phyloP scores from a whole-genome alignment of 1,140 invertebrate genomes.

The Geopemphigus sp. region DNA sequence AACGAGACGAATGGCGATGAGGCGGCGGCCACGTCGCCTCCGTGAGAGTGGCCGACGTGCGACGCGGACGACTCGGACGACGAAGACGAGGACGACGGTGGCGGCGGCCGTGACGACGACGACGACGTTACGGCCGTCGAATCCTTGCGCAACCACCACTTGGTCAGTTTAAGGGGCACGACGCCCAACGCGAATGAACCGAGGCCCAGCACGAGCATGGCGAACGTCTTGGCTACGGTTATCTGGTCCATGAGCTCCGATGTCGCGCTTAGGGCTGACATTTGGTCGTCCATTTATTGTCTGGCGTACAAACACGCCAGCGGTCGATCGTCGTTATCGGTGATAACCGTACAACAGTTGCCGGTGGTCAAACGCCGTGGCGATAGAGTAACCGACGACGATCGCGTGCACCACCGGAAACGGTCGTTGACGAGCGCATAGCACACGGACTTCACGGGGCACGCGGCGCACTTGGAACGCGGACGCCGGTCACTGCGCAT shows the following conservation, averaged over 20 bases:
- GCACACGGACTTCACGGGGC: neutral
- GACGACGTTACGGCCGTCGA: neutral
- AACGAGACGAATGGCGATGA: conserved; percentile 60
- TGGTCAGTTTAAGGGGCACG: conserved; percentile 62
- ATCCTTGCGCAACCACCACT: conserved; percentile 55
- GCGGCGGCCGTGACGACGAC: neutral
- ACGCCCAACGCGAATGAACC: conserved; percentile 69
- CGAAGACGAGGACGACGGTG: neutral
- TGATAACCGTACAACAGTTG: neutral
- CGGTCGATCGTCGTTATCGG: no score
- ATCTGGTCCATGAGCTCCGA: conserved; percentile 49
- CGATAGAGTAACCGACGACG: neutral
- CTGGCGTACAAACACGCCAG: no score
- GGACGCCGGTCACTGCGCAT: conserved; percentile 24
- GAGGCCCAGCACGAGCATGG: conserved; percentile 67
- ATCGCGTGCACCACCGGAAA: conserved; percentile 21
- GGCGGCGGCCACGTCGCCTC: conserved; percentile 55
- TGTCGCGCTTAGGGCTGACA: no score
- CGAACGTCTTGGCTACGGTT: conserved; percentile 65
- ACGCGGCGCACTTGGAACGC: conserved; percentile 4
- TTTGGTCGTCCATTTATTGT: no score
- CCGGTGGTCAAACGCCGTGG: neutral
- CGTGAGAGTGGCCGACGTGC: conserved; percentile 56
- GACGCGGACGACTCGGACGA: conserved; percentile 56
- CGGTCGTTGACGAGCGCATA: conserved; percentile 23